These are phyloP conservation scores for Tenrec ecaudatus DNA, from an alignment of 2,113 vertebrate species.

Conservation along the genomic window DNA sequence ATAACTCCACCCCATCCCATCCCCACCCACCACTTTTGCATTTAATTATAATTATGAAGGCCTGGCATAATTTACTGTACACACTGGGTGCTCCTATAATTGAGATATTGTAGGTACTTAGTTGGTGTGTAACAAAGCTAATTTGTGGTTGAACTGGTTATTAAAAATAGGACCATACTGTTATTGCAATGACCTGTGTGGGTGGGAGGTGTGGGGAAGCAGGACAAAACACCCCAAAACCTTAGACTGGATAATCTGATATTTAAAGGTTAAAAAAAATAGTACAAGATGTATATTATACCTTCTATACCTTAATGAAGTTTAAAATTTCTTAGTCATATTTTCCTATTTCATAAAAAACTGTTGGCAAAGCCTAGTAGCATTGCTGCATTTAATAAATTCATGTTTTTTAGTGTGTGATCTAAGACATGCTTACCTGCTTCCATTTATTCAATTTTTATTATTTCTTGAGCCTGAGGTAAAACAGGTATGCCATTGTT, in stretches of 20 bases:
- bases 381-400: background rate
- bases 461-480: background rate
- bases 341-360: background rate
- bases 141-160: background rate
- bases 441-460: background rate
- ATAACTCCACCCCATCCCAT: background rate
- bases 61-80: background rate
- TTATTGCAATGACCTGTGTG: background rate
- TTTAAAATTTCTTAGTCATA: too few relatives aligned
- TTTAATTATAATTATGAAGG: slow-evolving; percentile 17
- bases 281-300: too few relatives aligned
- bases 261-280: too few relatives aligned
- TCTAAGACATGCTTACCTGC: too few relatives aligned
- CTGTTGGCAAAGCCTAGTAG: background rate
- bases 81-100: background rate
- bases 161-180: background rate
- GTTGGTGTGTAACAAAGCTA: background rate
- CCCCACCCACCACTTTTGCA: too few relatives aligned
- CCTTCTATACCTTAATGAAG: background rate
- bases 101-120: background rate
- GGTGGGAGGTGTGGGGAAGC: too few relatives aligned
- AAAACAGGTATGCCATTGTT: background rate
- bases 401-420: background rate
- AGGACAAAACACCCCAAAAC: too few relatives aligned
- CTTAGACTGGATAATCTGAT: too few relatives aligned